phyloP scores from a whole-genome alignment of 2,113 vertebrate genomes.

The Ophthalmolycus amberensis region DNA sequence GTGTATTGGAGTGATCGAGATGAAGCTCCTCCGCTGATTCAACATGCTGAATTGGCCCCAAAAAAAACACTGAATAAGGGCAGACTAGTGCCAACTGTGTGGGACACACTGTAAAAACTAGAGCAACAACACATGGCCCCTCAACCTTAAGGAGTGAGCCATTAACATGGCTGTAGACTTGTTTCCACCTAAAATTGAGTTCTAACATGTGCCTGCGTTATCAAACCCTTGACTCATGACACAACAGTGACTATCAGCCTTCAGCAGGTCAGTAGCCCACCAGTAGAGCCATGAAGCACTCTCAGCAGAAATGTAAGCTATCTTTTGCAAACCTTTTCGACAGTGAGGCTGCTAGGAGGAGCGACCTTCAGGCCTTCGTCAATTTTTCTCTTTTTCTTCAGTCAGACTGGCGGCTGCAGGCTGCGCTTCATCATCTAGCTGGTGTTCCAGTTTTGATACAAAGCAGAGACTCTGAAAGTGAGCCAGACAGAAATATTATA shows the following conservation, averaged over 20 bases:
- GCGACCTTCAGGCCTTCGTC: conserved; percentile 38
- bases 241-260: neutral
- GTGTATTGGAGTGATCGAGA: too few relatives aligned
- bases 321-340: conserved; percentile 34
- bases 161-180: neutral
- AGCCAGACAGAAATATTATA: conserved; percentile 79
- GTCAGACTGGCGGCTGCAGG: conserved; percentile 63
- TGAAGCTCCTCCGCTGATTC: too few relatives aligned
- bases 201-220: neutral
- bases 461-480: conserved; percentile 69
- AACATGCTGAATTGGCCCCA: too few relatives aligned
- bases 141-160: too few relatives aligned
- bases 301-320: conserved; percentile 23
- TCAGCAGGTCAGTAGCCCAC: conserved; percentile 34
- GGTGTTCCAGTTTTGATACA: conserved; percentile 72
- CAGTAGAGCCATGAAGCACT: conserved; percentile 38
- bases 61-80: too few relatives aligned
- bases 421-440: conserved; percentile 62
- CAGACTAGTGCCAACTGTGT: too few relatives aligned
- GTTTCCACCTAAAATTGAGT: neutral
- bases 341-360: conserved; percentile 42
- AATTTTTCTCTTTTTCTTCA: conserved; percentile 80
- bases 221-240: neutral
- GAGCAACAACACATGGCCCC: neutral
- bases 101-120: neutral